phyloP scores from a whole-genome alignment of 1,140 invertebrate genomes.

The Psix sp. region DNA sequence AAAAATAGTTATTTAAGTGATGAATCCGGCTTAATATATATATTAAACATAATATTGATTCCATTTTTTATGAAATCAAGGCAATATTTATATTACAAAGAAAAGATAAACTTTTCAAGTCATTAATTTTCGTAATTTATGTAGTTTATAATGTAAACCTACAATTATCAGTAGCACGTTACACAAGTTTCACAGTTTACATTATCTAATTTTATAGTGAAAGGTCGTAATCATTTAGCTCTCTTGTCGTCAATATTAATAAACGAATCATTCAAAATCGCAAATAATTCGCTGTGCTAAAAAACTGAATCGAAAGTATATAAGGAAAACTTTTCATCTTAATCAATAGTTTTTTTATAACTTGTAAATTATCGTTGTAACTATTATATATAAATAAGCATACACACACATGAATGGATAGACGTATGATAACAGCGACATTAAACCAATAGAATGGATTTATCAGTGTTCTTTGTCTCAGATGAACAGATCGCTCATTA shows the following conservation, averaged over 20 bases:
- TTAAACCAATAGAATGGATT: slow-evolving; percentile 50
- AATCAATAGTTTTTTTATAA: slow-evolving; percentile 26
- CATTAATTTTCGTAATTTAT: slow-evolving; percentile 34
- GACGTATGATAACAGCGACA: slow-evolving; percentile 49
- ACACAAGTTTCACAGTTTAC: slow-evolving; percentile 16
- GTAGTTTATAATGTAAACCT: slow-evolving; percentile 4
- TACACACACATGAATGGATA: slow-evolving; percentile 33
- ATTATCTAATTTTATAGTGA: slow-evolving; percentile 16
- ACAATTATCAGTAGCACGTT: slow-evolving; percentile 25
- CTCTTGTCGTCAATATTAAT: slow-evolving; percentile 18
- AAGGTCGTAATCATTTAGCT: slow-evolving; percentile 15
- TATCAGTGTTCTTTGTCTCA: slow-evolving; percentile 56
- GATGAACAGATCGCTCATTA: slow-evolving; percentile 55
- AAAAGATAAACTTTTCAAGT: slow-evolving; percentile 11
- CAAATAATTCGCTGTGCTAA: slow-evolving; percentile 9
- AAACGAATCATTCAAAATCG: slow-evolving; percentile 3
- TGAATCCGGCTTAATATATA: too few relatives aligned
- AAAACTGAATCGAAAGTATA: slow-evolving; percentile 23
- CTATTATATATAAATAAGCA: too few relatives aligned
- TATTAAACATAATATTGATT: not conserved
- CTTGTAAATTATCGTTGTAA: not conserved
- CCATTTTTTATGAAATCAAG: not conserved
- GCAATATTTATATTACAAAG: slow-evolving; percentile 7
- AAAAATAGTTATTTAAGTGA: too few relatives aligned
- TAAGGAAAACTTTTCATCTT: slow-evolving; percentile 21